Evolutionary conservation across 2,113 vertebrate species (phyloP), one percentile per base, ranked within the genome.

Genomic region (Saguinus imperator): DNA sequence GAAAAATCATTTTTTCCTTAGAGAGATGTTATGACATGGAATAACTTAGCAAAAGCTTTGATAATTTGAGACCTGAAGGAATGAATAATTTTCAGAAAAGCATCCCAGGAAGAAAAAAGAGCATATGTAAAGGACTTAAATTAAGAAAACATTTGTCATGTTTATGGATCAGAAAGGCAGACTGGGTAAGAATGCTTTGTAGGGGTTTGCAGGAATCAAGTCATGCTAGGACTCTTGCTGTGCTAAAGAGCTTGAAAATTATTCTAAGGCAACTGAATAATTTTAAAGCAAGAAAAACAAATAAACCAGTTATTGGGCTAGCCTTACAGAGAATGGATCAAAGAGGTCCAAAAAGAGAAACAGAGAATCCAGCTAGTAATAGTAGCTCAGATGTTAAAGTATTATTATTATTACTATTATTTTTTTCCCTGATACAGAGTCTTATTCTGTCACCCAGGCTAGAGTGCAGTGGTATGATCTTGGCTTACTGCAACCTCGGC

Each of bases 271-370:
- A 79, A 45, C 64, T 50, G 85, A 87, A 94, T 40, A 9, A 79
- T 87, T 88, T 84, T 79, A 96, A 92, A 84, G 37, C 43, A 88
- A 84, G 57, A 88, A n/a, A 79, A 23, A 29, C 58, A 92, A 64
- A 90, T 86, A 73, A 80, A 79, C 20, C 68, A 50, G 81, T 75
- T n/a, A 57, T 79, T 85, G 23, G 35, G 48, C 23, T 84, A 68
- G 23, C 8, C 32, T 85, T 77, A 25, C 1, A 77, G 55, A 88
- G 45, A 76, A 58, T 76, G 32, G 61, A 45, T 79, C 81, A 45
- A 55, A 73, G 76, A n/a, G 77, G n/a, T 25, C 1, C 40, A 40
- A 58, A 83, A 43, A 70, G 73, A 55, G 12, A 37, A 87, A 55
- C 0, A 57, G 27, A 4, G 43, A 80, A 43, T 68, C 35, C 35